A percentile compares a stretch with the other conserved stretches of the same genome.
phyloP scores from a whole-genome alignment of 53 echinoderm and acorn worm species.

The Patiria pectinifera region DNA sequence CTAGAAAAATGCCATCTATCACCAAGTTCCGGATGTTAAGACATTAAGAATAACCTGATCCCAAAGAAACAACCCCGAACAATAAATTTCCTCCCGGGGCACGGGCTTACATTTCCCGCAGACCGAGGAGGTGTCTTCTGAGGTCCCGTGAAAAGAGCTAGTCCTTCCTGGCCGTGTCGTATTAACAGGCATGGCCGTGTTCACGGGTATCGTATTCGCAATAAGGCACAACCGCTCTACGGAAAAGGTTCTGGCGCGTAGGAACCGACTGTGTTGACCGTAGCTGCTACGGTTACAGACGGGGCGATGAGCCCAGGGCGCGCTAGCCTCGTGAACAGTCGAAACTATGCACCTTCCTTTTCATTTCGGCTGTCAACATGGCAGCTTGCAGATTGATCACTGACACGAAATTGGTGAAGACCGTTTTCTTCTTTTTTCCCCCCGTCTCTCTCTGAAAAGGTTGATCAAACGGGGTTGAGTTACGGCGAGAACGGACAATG shows the following conservation, averaged over 20 bases:
- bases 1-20: not conserved
- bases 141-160: not conserved
- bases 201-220: slow-evolving; percentile 21
- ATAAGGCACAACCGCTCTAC: not conserved
- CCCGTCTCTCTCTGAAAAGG: not conserved
- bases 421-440: not conserved
- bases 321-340: slow-evolving; percentile 4
- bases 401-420: slow-evolving; percentile 19
- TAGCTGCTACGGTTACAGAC: slow-evolving; percentile 43
- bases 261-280: slow-evolving; percentile 12
- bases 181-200: not conserved
- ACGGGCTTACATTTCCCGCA: not conserved
- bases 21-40: not conserved
- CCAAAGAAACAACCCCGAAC: not conserved
- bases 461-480: not conserved
- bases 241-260: not conserved
- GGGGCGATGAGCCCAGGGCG: not conserved
- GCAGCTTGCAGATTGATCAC: slow-evolving; percentile 39
- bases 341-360: not conserved
- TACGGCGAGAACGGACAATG: not conserved
- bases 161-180: slow-evolving; percentile 4
- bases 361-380: slow-evolving; percentile 50
- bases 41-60: not conserved
- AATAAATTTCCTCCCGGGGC: not conserved
- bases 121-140: not conserved